These are phyloP conservation scores for Boulengeromyrus knoepffleri DNA, from an alignment of 2,113 vertebrate species.

Conservation along the genomic window DNA sequence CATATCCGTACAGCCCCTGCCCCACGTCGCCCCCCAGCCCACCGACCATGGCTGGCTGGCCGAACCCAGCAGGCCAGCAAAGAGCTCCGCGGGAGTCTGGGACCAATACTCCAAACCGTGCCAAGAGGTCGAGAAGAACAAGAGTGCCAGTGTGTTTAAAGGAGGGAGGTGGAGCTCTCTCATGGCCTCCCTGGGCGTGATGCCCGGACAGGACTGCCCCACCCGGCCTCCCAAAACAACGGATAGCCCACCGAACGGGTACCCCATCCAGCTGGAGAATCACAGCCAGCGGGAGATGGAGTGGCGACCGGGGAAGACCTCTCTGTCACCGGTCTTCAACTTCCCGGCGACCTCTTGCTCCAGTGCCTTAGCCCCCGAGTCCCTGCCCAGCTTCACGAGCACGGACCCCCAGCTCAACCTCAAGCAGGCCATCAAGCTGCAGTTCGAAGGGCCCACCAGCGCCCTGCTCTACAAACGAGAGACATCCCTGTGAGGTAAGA, in stretches of 20 bases:
- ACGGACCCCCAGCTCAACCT: slow-evolving; percentile 66
- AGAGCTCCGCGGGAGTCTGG: slow-evolving; percentile 29
- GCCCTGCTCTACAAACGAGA: slow-evolving; percentile 64
- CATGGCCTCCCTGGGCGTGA: slow-evolving; percentile 60
- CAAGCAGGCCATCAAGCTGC: slow-evolving; percentile 72
- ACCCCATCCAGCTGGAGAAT: slow-evolving; percentile 47
- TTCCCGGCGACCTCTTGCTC: slow-evolving; percentile 25
- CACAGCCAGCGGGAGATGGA: slow-evolving; percentile 41
- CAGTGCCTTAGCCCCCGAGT: slow-evolving; percentile 46
- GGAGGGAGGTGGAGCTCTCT: slow-evolving; percentile 55
- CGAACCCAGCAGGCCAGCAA: slow-evolving; percentile 39
- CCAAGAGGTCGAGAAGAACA: slow-evolving; percentile 35
- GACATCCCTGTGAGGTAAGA: slow-evolving; percentile 61
- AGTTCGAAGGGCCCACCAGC: slow-evolving; percentile 71
- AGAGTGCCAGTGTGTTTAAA: slow-evolving; percentile 23
- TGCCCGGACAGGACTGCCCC: slow-evolving; percentile 50
- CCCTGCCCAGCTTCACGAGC: slow-evolving; percentile 49
- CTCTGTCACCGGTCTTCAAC: slow-evolving; percentile 41
- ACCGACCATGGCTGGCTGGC: slow-evolving; percentile 37
- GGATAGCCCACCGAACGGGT: slow-evolving; percentile 50
- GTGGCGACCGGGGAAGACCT: slow-evolving; percentile 43
- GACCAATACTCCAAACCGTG: slow-evolving; percentile 46
- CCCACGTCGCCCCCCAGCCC: slow-evolving; percentile 35
- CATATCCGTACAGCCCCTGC: slow-evolving; percentile 49
- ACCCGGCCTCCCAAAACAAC: slow-evolving; percentile 40